Evolutionary conservation across 2,113 vertebrate species (phyloP).

Genomic region (Cygnus atratus): DNA sequence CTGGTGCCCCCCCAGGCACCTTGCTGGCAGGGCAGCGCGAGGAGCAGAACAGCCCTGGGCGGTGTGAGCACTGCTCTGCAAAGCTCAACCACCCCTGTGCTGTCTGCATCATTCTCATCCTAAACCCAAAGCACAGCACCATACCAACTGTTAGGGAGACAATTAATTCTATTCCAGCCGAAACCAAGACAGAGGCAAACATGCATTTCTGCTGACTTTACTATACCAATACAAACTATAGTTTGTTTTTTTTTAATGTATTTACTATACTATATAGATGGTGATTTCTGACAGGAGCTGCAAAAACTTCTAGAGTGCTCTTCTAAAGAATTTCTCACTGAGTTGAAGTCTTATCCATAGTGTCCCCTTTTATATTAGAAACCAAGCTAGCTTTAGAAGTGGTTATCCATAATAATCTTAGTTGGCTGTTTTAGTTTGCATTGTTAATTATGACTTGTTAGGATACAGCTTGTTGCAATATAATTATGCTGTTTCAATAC

Average conservation of each 20-base stretch:
- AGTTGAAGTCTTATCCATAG: neutral
- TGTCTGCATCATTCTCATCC: no score
- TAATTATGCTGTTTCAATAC: neutral
- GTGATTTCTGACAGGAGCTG: neutral
- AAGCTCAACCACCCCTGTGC: no score
- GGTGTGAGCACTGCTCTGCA: no score
- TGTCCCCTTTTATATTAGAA: neutral
- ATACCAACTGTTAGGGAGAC: no score
- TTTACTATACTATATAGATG: neutral
- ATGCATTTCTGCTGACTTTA: neutral
- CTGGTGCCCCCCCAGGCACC: no score
- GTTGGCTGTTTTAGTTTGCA: neutral
- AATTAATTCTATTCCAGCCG: no score
- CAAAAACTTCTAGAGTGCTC: neutral
- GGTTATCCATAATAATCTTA: neutral
- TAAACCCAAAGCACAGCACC: no score
- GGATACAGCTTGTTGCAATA: neutral
- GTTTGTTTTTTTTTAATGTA: no score
- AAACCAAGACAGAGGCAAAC: neutral
- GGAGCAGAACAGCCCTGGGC: no score
- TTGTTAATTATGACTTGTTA: neutral
- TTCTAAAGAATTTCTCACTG: neutral
- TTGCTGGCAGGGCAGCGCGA: no score
- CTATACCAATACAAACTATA: neutral
- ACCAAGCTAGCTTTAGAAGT: neutral